A percentile compares a stretch with the other conserved stretches of the same genome.
Evolutionary conservation across 2,888 invertebrate genomes (phyloP).

Genomic region (Ommatoiulus sabulosus): DNA sequence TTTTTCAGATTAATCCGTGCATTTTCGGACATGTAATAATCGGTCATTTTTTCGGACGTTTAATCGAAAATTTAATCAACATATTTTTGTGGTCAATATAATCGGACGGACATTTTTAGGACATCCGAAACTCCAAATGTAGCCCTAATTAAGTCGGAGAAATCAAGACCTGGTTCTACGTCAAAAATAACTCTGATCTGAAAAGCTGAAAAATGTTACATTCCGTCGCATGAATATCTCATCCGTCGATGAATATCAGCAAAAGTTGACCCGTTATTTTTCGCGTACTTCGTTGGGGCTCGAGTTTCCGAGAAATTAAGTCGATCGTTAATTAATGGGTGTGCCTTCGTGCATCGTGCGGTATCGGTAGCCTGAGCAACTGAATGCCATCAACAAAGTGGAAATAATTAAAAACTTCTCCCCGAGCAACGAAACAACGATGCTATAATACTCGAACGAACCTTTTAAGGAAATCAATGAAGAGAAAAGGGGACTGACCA

Average conservation of each 20-base stretch:
- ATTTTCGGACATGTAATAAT: too few relatives aligned
- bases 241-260: background rate
- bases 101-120: too few relatives aligned
- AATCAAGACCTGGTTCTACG: too few relatives aligned
- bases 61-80: too few relatives aligned
- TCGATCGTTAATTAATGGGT: slow-evolving; percentile 18
- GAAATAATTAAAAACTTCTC: slow-evolving; percentile 38
- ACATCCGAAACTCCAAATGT: too few relatives aligned
- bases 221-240: too few relatives aligned
- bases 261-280: slow-evolving; percentile 29
- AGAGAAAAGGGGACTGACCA: background rate
- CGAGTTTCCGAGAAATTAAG: slow-evolving; percentile 14
- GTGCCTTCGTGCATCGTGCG: background rate
- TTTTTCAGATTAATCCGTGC: too few relatives aligned
- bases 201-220: too few relatives aligned
- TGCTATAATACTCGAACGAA: slow-evolving; percentile 31
- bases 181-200: too few relatives aligned
- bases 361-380: slow-evolving; percentile 27
- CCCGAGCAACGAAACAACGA: background rate
- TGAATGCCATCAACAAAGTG: slow-evolving; percentile 35
- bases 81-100: too few relatives aligned
- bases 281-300: background rate
- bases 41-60: too few relatives aligned
- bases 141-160: too few relatives aligned
- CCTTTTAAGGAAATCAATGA: slow-evolving; percentile 23